phyloP scores from a whole-genome alignment of 2,113 vertebrate genomes.

The Calyptomena viridis region DNA sequence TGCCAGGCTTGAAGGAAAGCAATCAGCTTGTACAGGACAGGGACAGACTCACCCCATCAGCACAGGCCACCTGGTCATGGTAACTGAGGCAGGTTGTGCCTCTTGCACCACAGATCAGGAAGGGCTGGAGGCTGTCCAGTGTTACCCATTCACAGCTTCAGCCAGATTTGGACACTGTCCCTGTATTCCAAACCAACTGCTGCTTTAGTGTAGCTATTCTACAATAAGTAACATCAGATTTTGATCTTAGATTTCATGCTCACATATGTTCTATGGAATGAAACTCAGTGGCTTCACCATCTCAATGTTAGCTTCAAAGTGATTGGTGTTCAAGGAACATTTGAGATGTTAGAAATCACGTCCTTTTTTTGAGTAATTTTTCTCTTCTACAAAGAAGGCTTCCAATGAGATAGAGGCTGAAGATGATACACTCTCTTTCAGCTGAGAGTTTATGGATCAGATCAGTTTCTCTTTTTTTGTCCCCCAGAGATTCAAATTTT shows the following conservation, averaged over 20 bases:
- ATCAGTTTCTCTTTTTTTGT: background rate
- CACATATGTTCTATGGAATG: background rate
- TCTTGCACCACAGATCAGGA: rapidly evolving
- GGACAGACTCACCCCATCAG: background rate
- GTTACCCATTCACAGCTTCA: background rate
- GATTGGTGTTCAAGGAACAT: background rate
- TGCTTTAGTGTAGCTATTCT: background rate
- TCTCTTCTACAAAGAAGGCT: background rate
- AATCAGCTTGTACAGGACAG: background rate
- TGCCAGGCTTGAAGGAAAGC: background rate
- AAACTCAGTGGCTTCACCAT: background rate
- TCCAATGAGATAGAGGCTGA: background rate
- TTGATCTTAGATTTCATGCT: background rate
- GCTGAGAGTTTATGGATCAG: background rate
- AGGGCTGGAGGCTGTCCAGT: background rate
- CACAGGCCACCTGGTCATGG: background rate
- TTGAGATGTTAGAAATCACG: background rate
- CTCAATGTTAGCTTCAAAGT: background rate
- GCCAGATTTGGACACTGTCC: background rate
- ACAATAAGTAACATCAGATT: background rate
- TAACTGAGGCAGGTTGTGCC: rapidly evolving
- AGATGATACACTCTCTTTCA: background rate
- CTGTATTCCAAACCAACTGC: background rate
- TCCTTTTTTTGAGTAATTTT: background rate
- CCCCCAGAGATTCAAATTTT: background rate